Evolutionary conservation across 2,888 invertebrate genomes (phyloP).

Genomic region (Eugnorisma glareosa): DNA sequence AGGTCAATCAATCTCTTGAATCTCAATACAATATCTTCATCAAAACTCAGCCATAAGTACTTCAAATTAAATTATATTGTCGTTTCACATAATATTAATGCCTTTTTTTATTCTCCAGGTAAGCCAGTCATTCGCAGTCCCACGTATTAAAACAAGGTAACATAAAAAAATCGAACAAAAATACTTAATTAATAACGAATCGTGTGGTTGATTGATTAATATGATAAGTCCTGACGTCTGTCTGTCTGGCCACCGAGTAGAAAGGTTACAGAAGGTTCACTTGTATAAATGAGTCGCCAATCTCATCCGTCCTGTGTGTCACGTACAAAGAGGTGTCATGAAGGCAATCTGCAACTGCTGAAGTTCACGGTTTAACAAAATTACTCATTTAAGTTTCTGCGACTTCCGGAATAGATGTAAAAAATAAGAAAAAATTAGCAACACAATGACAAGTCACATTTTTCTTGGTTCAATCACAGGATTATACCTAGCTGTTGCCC

Average conservation of each 20-base stretch:
- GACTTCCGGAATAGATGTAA: not conserved
- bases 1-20: slow-evolving; percentile 1
- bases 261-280: slow-evolving; percentile 9
- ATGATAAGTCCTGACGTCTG: slow-evolving; percentile 76
- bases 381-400: not conserved
- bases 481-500: too few species aligned
- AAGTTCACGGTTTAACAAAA: not conserved
- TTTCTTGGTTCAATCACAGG: not conserved
- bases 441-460: not conserved
- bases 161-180: slow-evolving; percentile 59
- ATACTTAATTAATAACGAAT: slow-evolving; percentile 74
- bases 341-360: not conserved
- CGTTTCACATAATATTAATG: slow-evolving; percentile 38
- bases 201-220: slow-evolving; percentile 76
- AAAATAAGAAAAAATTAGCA: too few species aligned
- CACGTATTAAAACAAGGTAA: slow-evolving; percentile 56
- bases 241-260: slow-evolving; percentile 64
- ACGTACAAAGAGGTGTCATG: not conserved
- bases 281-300: not conserved
- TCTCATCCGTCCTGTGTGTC: not conserved
- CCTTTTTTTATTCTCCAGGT: slow-evolving; percentile 48
- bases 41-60: not conserved
- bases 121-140: slow-evolving; percentile 54
- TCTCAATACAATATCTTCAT: not conserved
- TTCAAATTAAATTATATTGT: slow-evolving; percentile 24